Conservation (phyloP, 2,797 vertebrate species). For the Macrochelys suwanniensis region DNA sequence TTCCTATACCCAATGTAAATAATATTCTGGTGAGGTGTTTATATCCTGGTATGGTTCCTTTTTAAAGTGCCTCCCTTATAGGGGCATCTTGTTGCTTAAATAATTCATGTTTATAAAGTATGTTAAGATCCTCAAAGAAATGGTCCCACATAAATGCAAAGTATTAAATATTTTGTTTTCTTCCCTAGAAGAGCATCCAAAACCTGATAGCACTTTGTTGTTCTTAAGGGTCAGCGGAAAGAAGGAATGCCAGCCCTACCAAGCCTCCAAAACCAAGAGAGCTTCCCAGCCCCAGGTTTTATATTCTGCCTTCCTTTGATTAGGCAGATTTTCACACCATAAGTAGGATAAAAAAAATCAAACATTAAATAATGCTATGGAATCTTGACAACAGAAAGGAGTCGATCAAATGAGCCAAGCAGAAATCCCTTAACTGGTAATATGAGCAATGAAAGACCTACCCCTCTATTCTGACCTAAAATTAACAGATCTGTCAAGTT, state of each 20-base stretch:
- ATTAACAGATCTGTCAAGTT: slow-evolving; percentile 64
- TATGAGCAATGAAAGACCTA: background rate
- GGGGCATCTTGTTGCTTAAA: background rate
- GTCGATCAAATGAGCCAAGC: background rate
- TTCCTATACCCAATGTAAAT: background rate
- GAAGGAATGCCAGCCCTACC: background rate
- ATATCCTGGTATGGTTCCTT: background rate
- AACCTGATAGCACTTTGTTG: background rate
- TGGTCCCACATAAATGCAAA: slow-evolving; percentile 13
- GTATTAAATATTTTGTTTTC: background rate
- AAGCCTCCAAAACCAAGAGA: slow-evolving; percentile 12
- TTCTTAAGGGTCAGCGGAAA: background rate
- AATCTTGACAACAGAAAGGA: slow-evolving; percentile 31
- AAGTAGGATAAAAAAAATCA: slow-evolving; percentile 34
- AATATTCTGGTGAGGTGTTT: background rate
- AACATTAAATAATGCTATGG: background rate
- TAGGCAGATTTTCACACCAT: background rate
- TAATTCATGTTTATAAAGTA: slow-evolving; percentile 3
- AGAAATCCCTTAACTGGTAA: slow-evolving; percentile 47
- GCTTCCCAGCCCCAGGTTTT: background rate
- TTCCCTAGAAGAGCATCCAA: background rate
- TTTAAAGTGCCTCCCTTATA: background rate
- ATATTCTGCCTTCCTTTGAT: background rate
- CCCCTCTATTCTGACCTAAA: slow-evolving; percentile 59
- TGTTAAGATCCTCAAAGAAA: background rate